phyloP scores from a whole-genome alignment of 2,797 vertebrate genomes.

The Coregonus suidteri region DNA sequence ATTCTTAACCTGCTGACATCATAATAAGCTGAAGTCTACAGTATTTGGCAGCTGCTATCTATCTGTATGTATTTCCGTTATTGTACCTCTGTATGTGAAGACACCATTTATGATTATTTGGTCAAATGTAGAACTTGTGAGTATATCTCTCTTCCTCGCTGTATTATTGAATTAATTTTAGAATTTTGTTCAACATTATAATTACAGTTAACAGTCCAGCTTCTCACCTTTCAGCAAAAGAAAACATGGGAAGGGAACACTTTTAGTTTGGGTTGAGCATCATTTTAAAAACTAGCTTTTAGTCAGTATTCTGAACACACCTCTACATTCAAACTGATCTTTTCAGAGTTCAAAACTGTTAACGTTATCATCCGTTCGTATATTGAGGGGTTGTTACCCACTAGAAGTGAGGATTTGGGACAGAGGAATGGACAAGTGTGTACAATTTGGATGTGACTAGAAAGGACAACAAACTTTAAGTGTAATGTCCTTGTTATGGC shows the following conservation, averaged over 20 bases:
- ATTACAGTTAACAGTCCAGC: background rate
- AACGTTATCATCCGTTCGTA: no score
- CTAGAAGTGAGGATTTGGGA: no score
- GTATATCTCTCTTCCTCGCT: background rate
- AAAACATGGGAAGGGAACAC: background rate
- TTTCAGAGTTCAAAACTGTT: no score
- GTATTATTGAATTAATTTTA: background rate
- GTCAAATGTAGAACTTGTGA: background rate
- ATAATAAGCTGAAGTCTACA: background rate
- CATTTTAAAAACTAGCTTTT: background rate
- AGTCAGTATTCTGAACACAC: background rate
- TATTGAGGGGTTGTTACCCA: no score
- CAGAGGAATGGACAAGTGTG: background rate
- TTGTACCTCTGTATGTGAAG: background rate
- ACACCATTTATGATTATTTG: background rate
- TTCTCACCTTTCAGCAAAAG: background rate
- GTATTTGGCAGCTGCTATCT: no score
- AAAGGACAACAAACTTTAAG: background rate
- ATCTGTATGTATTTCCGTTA: background rate
- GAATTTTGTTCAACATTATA: background rate
- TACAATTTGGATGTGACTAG: background rate
- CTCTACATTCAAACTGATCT: background rate
- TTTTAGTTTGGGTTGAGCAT: background rate
- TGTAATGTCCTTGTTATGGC: background rate
- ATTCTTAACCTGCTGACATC: background rate